Evolutionary conservation across 2,113 vertebrate species (phyloP).

Genomic region (Clarias macrocephalus): DNA sequence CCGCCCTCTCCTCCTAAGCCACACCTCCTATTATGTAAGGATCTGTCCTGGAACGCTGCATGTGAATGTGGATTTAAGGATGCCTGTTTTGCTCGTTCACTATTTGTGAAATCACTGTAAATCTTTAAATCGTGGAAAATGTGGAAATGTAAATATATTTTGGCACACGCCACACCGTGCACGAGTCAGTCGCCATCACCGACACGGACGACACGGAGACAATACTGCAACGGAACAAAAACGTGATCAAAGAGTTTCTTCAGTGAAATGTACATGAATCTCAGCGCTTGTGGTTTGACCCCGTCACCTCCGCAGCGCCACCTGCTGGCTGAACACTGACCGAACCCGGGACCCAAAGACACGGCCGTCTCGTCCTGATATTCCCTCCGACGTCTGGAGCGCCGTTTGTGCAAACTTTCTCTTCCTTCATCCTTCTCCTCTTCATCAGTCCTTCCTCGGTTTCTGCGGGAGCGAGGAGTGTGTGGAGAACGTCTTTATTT

Average conservation of each 20-base stretch:
- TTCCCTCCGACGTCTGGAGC: constrained; percentile 38
- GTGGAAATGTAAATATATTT: not conserved
- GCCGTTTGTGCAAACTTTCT: constrained; percentile 24
- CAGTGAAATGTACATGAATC: constrained; percentile 51
- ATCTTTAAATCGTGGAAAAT: not conserved
- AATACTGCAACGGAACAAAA: constrained; percentile 21
- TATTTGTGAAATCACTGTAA: not conserved
- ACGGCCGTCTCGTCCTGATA: constrained; percentile 38
- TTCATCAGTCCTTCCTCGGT: not conserved
- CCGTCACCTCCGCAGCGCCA: not conserved
- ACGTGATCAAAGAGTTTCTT: not conserved
- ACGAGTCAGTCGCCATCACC: not conserved
- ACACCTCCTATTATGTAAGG: not conserved
- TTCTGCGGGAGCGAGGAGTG: not conserved
- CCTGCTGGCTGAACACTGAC: not conserved
- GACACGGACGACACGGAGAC: constrained; percentile 45
- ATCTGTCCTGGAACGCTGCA: not conserved
- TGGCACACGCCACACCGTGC: not conserved
- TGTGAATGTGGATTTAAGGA: not conserved
- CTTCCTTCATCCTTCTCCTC: not conserved
- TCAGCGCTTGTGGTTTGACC: not conserved
- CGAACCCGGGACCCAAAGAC: constrained; percentile 34
- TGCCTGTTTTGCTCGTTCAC: too few relatives aligned
- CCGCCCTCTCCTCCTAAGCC: not conserved
- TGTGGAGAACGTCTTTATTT: constrained; percentile 29